Percentiles rank a stretch among this genome's conserved stretches.
Conservation (phyloP, 2,797 vertebrate species). For the Myiothlypis chrysogaster region DNA sequence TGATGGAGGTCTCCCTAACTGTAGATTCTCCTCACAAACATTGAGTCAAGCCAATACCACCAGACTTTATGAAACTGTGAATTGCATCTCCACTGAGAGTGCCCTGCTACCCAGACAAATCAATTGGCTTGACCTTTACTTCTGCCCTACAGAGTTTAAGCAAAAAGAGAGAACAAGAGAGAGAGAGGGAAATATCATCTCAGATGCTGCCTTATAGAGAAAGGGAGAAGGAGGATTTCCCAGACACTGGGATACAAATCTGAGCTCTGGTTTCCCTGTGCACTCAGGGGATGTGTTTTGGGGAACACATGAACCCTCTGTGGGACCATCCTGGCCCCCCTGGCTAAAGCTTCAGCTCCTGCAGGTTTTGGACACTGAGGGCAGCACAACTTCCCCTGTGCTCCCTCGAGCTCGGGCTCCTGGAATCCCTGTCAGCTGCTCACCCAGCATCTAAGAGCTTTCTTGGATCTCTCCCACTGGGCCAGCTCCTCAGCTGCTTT, state of each 20-base stretch:
- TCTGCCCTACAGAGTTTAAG: constrained; percentile 7
- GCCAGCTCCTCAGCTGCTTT: constrained; percentile 39
- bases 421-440: constrained; percentile 28
- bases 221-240: background rate
- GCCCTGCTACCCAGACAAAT: constrained; percentile 9
- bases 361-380: background rate
- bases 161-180: background rate
- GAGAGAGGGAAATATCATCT: background rate
- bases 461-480: constrained; percentile 38
- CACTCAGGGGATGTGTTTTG: accelerated
- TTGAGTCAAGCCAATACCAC: background rate
- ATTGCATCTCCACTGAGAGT: constrained; percentile 10
- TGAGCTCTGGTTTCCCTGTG: background rate
- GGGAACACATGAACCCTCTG: accelerated
- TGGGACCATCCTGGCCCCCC: background rate
- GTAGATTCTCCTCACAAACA: constrained; percentile 29
- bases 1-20: background rate
- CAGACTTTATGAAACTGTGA: constrained; percentile 9
- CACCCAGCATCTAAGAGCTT: constrained; percentile 32
- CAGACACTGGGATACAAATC: background rate
- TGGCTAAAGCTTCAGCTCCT: background rate
- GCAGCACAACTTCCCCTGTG: background rate
- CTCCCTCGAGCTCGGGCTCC: background rate
- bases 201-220: background rate
- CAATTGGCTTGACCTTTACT: constrained; percentile 31